Percentiles rank a stretch among this genome's conserved stretches.
Conservation (phyloP, 1,140 invertebrate species). For the Achroia grisella region DNA sequence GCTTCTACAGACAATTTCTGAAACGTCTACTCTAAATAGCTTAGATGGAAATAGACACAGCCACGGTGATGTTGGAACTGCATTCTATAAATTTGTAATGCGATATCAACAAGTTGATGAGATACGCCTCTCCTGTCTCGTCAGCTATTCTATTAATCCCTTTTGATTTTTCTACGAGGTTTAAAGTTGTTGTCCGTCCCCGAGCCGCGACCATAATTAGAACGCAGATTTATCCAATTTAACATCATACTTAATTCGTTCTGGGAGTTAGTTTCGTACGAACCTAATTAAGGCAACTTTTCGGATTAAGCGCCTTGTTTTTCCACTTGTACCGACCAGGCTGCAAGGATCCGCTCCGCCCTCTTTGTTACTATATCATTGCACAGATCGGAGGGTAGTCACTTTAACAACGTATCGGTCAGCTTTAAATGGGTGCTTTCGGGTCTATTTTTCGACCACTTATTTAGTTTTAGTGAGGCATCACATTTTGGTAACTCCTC, state of each 20-base stretch:
- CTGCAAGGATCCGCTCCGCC: not conserved
- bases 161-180: not conserved
- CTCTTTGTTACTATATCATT: too few species aligned
- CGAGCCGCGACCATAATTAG: conserved; percentile 26
- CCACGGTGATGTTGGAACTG: too few species aligned
- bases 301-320: conserved; percentile 60
- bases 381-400: too few species aligned
- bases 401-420: conserved; percentile 24
- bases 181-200: not conserved
- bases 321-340: conserved; percentile 38
- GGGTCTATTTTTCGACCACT: conserved; percentile 57
- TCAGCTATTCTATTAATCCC: conserved; percentile 2
- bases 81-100: too few species aligned
- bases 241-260: conserved; percentile 52
- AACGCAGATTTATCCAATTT: conserved; percentile 32
- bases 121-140: not conserved
- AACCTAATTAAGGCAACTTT: conserved; percentile 68
- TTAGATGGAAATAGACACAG: too few species aligned
- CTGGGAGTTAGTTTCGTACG: conserved; percentile 54
- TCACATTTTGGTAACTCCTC: conserved; percentile 37
- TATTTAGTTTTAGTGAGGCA: conserved; percentile 61
- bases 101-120: not conserved
- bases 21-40: too few species aligned
- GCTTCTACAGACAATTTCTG: too few species aligned
- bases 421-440: conserved; percentile 24